Base-by-base conservation (phyloP, 1,140 invertebrate genomes). In the Tetramorium simillimum region DNA sequence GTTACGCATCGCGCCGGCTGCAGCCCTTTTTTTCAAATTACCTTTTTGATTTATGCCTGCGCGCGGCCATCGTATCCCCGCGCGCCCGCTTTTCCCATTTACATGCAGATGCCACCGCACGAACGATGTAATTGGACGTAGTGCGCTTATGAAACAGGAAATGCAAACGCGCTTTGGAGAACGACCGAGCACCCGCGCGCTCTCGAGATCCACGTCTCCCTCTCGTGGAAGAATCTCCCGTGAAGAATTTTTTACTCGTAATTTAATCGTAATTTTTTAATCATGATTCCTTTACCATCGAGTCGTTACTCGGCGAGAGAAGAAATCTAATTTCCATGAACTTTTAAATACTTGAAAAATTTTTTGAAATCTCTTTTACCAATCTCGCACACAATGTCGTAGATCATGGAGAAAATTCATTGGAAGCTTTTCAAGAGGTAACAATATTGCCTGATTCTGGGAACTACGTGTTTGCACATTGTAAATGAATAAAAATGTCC, bases 1-100 rank as follows among this genome's bases (percentile, higher is more conserved):
- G 86, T 82, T 77, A 78, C 63, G 84, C 81, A 60, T 58, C 70
- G 85, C 51, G 51, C 56, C 69, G 40, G 33, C 73, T 87, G 85
- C 51, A 67, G 62, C 62, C 60, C 75, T 87, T 90, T 86, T 86
- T 90, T 90, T 82, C 87, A 58, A 92, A 90, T 91, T 91, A 90
- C 81, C 86, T 89, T 92, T 92, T 91, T 91, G 92, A 92, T 92
- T 92, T 92, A 92, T 92, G 78, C 69, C 56, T 88, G 78, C 63
- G 70, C 51, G 77, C 53, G 56, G 85, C 56, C 76, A 67, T 80
- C 81, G 88, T 86, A 90, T 87, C 73, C 73, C 75, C 86, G 60
- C 72, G 53, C 85, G 56, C 69, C n/a, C 81, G 49, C 76, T 76
- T 86, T 91, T 92, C 78, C 87, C 89, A 89, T 91, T 92, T 92